Evolutionary conservation across 2,113 vertebrate species (phyloP).

Genomic region (Pseudolaguvia tuberculata): DNA sequence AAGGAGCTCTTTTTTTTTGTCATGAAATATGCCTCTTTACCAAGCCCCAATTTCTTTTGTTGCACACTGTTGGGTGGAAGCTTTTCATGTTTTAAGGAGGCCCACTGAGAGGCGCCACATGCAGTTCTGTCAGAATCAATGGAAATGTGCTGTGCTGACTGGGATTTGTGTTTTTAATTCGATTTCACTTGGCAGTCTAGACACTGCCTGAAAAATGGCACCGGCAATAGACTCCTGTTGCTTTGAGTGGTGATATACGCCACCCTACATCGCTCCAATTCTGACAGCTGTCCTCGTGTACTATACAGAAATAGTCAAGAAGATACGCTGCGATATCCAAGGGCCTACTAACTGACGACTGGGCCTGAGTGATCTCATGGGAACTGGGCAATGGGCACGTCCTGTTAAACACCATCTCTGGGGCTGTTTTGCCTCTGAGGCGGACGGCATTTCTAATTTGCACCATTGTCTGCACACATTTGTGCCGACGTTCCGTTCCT

Average conservation of each 20-base stretch:
- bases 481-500: slow-evolving; percentile 6
- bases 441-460: slow-evolving; percentile 25
- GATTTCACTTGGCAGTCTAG: slow-evolving; percentile 46
- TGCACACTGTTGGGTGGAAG: slow-evolving; percentile 45
- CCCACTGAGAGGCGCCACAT: slow-evolving; percentile 42
- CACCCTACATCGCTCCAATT: slow-evolving; percentile 19
- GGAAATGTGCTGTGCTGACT: slow-evolving; percentile 34
- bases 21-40: slow-evolving; percentile 46
- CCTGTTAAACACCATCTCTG: slow-evolving; percentile 33
- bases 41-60: slow-evolving; percentile 49
- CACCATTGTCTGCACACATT: slow-evolving; percentile 31
- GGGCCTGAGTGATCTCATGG: background rate
- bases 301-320: background rate
- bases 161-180: slow-evolving; percentile 52
- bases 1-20: slow-evolving; percentile 39
- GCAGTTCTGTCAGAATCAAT: slow-evolving; percentile 43
- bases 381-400: slow-evolving; percentile 18
- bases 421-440: slow-evolving; percentile 29
- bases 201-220: slow-evolving; percentile 32
- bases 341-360: slow-evolving; percentile 6
- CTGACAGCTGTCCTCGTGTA: background rate
- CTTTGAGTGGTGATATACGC: slow-evolving; percentile 33
- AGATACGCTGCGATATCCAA: background rate
- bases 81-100: slow-evolving; percentile 50
- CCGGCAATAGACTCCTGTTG: slow-evolving; percentile 3